Conservation (phyloP, 1,140 invertebrate genomes). For the Macrostomum lignano region DNA sequence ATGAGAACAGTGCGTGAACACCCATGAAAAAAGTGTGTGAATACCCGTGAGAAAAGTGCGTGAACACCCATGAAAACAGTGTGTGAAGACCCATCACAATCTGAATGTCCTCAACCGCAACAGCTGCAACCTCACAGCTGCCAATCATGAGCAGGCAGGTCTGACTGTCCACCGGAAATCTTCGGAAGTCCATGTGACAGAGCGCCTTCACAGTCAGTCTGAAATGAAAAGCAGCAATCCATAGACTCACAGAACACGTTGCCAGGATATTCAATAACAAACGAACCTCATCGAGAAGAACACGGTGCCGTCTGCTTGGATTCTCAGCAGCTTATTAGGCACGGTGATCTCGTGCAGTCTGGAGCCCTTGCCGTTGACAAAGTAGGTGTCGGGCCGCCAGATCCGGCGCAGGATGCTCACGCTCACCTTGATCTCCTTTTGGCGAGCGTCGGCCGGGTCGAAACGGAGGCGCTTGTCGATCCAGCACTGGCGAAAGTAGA, state of each 20-base stretch:
- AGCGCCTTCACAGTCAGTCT: slow-evolving; percentile 12
- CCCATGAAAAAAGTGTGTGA: too few relatives aligned
- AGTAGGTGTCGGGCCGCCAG: slow-evolving; percentile 29
- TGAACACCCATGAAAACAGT: too few relatives aligned
- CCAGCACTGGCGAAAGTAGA: slow-evolving; percentile 16
- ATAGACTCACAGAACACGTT: too few relatives aligned
- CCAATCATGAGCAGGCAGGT: slow-evolving; percentile 62
- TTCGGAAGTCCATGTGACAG: slow-evolving; percentile 28
- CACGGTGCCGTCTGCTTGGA: slow-evolving; percentile 20
- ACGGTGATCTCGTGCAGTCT: slow-evolving; percentile 26
- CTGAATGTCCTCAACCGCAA: too few relatives aligned
- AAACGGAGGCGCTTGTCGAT: slow-evolving; percentile 11
- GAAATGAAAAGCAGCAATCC: background rate
- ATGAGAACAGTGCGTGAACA: too few relatives aligned
- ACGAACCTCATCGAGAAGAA: slow-evolving; percentile 27
- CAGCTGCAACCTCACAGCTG: slow-evolving; percentile 51
- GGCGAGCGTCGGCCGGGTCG: slow-evolving; percentile 8
- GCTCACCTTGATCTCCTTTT: slow-evolving; percentile 9
- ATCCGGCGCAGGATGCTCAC: slow-evolving; percentile 15
- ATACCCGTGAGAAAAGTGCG: too few relatives aligned
- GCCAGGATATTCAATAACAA: too few relatives aligned
- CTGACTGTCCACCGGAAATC: slow-evolving; percentile 84
- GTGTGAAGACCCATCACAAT: too few relatives aligned
- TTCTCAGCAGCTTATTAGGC: slow-evolving; percentile 25
- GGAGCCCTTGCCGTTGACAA: slow-evolving; percentile 28